These are phyloP conservation scores for Acrocyrtus sp. DNA, from an alignment of 2,888 invertebrate genomes.

Conservation along the genomic window DNA sequence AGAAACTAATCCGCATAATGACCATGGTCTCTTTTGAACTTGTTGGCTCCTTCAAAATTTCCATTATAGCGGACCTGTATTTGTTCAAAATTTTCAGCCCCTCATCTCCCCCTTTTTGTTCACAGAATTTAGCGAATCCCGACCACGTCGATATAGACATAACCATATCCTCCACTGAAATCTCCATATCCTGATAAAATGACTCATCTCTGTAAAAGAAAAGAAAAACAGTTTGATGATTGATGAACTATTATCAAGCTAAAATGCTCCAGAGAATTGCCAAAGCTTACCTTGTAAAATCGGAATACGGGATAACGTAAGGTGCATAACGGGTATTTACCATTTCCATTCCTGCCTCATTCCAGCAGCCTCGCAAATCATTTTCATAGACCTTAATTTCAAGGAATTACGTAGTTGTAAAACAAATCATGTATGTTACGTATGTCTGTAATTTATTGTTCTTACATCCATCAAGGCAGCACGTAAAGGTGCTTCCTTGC, in stretches of 20 bases:
- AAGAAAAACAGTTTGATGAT: neutral
- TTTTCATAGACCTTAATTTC: conserved; percentile 47
- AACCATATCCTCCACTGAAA: conserved; percentile 64
- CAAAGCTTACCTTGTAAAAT: conserved; percentile 58
- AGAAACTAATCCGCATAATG: conserved; percentile 49
- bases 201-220: conserved; percentile 64
- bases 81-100: conserved; percentile 62
- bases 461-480: conserved; percentile 44
- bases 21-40: conserved; percentile 44
- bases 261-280: too few relatives aligned
- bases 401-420: conserved; percentile 17
- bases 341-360: conserved; percentile 52
- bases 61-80: conserved; percentile 60
- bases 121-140: conserved; percentile 64
- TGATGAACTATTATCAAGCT: too few relatives aligned
- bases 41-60: conserved; percentile 42
- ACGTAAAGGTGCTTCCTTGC: conserved; percentile 30
- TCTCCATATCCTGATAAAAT: conserved; percentile 62
- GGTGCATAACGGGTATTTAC: conserved; percentile 58
- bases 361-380: conserved; percentile 57
- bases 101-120: conserved; percentile 64
- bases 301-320: conserved; percentile 54
- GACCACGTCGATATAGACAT: conserved; percentile 66
- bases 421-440: conserved; percentile 32
- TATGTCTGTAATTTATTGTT: conserved; percentile 53